These are phyloP conservation scores for Papilio protenor DNA, from an alignment of 2,888 invertebrate genomes.

Conservation along the genomic window DNA sequence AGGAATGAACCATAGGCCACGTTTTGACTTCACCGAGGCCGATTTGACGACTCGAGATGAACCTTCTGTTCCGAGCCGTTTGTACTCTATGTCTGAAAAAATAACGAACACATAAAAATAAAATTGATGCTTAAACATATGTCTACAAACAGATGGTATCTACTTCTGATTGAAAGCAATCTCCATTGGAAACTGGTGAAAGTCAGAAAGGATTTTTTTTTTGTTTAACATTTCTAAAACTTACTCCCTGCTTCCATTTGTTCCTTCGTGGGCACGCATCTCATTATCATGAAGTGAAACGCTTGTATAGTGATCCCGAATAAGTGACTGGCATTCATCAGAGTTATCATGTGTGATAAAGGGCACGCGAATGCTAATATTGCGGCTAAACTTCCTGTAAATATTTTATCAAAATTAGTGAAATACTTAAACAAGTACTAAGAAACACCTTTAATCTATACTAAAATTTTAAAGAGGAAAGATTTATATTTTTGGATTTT, in stretches of 20 bases:
- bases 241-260: conserved; percentile 81
- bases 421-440: neutral
- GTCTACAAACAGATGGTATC: neutral
- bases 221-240: conserved; percentile 33
- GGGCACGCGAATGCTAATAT: conserved; percentile 87
- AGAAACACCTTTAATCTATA: too few relatives aligned
- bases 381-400: conserved; percentile 85
- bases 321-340: conserved; percentile 84
- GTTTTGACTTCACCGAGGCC: conserved; percentile 67
- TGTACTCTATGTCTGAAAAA: conserved; percentile 78
- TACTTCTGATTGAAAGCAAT: too few relatives aligned
- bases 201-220: too few relatives aligned
- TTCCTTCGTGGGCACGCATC: conserved; percentile 83
- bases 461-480: too few relatives aligned
- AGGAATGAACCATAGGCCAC: conserved; percentile 81
- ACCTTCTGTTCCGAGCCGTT: conserved; percentile 72
- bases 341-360: conserved; percentile 84
- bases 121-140: too few relatives aligned
- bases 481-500: too few relatives aligned
- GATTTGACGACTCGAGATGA: conserved; percentile 62
- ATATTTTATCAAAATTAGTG: conserved; percentile 25
- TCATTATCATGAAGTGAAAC: conserved; percentile 78
- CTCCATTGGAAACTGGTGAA: too few relatives aligned
- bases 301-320: conserved; percentile 79
- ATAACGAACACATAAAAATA: too few relatives aligned